Percentiles rank a stretch among this genome's conserved stretches.
Conservation (phyloP, 64 coral and sea anemone genomes). For the Pocillopora verrucosa region DNA sequence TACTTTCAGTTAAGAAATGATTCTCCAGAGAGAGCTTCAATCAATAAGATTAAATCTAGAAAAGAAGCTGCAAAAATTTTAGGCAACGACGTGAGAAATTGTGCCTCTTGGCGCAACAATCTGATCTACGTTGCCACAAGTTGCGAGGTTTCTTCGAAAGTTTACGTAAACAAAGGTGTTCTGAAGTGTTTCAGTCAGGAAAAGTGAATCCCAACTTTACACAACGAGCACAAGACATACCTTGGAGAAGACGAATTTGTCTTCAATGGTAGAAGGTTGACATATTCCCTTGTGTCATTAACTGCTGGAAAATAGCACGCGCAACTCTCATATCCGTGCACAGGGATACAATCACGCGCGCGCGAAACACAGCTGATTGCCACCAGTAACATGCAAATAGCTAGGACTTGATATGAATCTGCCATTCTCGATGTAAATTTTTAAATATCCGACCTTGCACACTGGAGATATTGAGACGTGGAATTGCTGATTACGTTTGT, state of each 20-base stretch:
- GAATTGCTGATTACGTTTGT: too few relatives aligned
- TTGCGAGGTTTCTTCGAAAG: too few relatives aligned
- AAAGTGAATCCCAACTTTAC: neutral
- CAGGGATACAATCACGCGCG: neutral
- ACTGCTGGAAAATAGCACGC: constrained; percentile 10
- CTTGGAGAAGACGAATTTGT: constrained; percentile 28
- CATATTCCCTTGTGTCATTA: constrained; percentile 1
- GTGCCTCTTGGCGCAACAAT: too few relatives aligned
- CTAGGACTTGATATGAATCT: neutral
- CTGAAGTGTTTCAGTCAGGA: neutral
- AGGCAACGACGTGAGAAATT: too few relatives aligned
- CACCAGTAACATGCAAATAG: neutral
- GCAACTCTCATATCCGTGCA: constrained; percentile 27
- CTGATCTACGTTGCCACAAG: too few relatives aligned
- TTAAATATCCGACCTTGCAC: neutral
- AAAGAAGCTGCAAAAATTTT: too few relatives aligned
- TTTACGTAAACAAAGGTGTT: neutral
- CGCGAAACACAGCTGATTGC: neutral
- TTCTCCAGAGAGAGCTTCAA: too few relatives aligned
- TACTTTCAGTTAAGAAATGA: too few relatives aligned
- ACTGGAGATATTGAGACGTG: too few relatives aligned
- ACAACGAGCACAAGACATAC: neutral
- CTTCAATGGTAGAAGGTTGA: constrained; percentile 45
- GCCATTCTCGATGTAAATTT: neutral
- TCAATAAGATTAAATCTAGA: too few relatives aligned